Evolutionary conservation across 2,888 invertebrate genomes (phyloP), one percentile per base, ranked within the genome.

Genomic region (Rhabditophanes sp.): DNA sequence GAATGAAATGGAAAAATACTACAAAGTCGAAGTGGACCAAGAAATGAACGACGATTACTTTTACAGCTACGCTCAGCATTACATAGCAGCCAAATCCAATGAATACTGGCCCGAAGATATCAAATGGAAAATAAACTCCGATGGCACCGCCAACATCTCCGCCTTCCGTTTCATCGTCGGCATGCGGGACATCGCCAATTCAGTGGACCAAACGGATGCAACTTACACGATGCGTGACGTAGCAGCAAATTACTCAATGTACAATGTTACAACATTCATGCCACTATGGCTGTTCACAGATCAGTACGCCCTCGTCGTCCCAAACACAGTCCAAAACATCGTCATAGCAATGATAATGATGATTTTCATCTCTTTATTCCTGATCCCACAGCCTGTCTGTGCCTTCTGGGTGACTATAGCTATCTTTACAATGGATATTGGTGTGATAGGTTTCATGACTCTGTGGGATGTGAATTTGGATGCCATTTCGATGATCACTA

Each of bases 391-490:
- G 64, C 74, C 83, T 3, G 69, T 83, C 16, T 87, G 87, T 67
- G 82, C 83, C 0, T 68, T 88, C 4, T 88, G 87, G 85, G 85
- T 88, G 1, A 84, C 85, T 3, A 79, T 87, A 64, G 83, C 84
- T 55, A 85, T 87, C 40, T 77, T 85, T 36, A 85, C 85, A 7
- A 87, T 88, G 48, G 87, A 87, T 67, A 70, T 79, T 8, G 87
- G 88, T 2, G 87, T 88, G 1, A 79, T 84, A 2, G 88, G 88
- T 6, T 88, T 84, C 71, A 88, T 88, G 88, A 80, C 87, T 0
- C 70, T 87, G 17, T 88, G 88, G 88, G 78, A 78, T 51, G 85
- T 88, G 5, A 84, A 83, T 62, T 72, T 88, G 35, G 63, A 63
- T 35, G 61, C 63, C 0, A 87, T 88, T 56, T 85, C 85, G 1